Evolutionary conservation across 2,888 invertebrate species (phyloP), one percentile per base, ranked within the genome.

Genomic region (Leptarthrus brevirostris): DNA sequence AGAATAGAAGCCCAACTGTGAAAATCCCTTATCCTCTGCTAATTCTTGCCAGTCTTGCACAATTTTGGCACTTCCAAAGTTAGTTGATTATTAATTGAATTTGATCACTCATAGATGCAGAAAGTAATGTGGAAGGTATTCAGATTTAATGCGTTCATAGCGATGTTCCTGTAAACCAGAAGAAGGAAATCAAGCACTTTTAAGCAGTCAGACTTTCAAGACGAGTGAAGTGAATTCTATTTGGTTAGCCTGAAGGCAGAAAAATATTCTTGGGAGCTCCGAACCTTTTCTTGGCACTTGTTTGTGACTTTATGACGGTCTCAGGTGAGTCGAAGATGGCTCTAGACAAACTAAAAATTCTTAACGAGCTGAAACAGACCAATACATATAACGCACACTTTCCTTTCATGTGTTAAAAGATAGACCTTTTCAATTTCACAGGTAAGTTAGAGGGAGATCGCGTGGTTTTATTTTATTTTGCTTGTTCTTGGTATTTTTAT

Each of bases 371-470:
- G 71, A 44, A 72, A 72, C 71, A 72, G 54, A 26, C 36, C 71
- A 72, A 40, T 20, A 34, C 61, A 66, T 14, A 49, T 47, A 47
- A 49, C 66, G 49, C 66, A 66, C 47, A 66, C 47, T 47, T 4
- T 22, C 36, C 18, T 16, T 66, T 26, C 47, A 47, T 66, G 24
- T 61, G 72, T 72, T 61, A 52, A 70, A 54, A 64, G 52, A 56
- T 74, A 72, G 71, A 75, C 58, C 72, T 74, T 74, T 74, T 26
- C 75, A 74, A 75, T 75, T 75, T 75, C 69, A 75, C 75, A 75
- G 75, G 72, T 75, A 72, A 75, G 74, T 74, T 75, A 74, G 73
- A 71, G 66, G 40, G 69, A 73, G 75, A 75, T 69, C 40, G 30
- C 56, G 18, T 47, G 40, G 56, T 58, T 44, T 56, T 66, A 24